Evolutionary conservation across 2,888 invertebrate species (phyloP), one percentile per base, ranked within the genome.

Genomic region (Clunio marinus): DNA sequence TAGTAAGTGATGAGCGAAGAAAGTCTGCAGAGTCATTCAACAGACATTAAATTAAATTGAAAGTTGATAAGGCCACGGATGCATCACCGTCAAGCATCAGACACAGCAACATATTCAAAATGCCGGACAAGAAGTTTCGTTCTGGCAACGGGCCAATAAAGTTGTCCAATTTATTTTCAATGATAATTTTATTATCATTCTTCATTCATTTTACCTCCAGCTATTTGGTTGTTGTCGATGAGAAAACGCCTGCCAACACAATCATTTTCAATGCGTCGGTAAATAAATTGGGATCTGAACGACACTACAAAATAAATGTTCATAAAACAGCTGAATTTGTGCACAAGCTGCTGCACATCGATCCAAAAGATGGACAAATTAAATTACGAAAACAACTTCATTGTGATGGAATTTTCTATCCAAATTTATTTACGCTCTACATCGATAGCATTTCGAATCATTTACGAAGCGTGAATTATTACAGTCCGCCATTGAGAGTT

Each of bases 301-400:
- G 92, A 59, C 84, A 83, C 73, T 93, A 93, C 79, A 84, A 86
- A 76, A 88, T 91, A 71, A 91, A 92, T 76, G 83, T 84, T 66
- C 89, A 91, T 73, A 84, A 90, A 74, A 91, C 91, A 17, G 91
- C 91, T 1, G 86, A 87, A 76, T 92, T 91, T 78, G 92, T 93
- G 15, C 86, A 87, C 73, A 87, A 88, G 74, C 82, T 93, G 72
- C 83, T 93, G 69, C 81, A 84, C 73, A 90, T 93, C 69, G 87
- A 89, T 77, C 83, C 85, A 69, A 86, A 86, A 73, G 85, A 84
- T 71, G 93, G 92, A 15, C 84, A 86, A 71, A 88, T 92, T 69
- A 84, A 84, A n/a, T 80, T 93, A 37, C 83, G 86, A 71, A 86
- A 87, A 74, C 82, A 83, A 68, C 80, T 93, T 13, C 83, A 86